Evolutionary conservation across 1,140 invertebrate species (phyloP).

Genomic region (Melitaea cinxia): DNA sequence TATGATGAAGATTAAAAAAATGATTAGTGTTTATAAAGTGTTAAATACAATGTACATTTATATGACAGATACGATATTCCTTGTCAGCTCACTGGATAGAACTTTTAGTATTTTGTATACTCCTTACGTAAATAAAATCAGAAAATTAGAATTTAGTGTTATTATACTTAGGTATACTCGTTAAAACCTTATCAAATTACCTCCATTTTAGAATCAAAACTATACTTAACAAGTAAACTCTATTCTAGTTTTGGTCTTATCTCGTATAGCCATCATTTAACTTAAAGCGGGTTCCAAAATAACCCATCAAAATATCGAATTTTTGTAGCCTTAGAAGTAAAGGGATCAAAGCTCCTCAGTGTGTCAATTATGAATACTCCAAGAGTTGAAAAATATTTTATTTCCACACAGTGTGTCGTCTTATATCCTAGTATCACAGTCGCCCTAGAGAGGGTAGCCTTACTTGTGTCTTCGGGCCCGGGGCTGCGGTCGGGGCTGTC

Average conservation of each 20-base stretch:
- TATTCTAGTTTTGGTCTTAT: too few species aligned
- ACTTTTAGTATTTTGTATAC: background rate
- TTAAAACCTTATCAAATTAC: too few species aligned
- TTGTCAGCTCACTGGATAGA: slow-evolving; percentile 38
- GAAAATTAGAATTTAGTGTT: too few species aligned
- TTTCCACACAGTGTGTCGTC: slow-evolving; percentile 61
- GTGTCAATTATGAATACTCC: slow-evolving; percentile 71
- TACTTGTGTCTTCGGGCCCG: slow-evolving; percentile 64
- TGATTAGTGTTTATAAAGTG: too few species aligned
- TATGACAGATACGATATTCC: background rate
- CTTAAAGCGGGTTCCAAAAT: too few species aligned
- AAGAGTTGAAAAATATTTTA: slow-evolving; percentile 72
- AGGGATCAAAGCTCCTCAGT: slow-evolving; percentile 57
- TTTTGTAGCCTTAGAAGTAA: slow-evolving; percentile 44
- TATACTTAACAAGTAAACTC: too few species aligned
- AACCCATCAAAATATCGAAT: background rate
- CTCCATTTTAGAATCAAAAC: too few species aligned
- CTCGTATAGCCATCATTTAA: too few species aligned
- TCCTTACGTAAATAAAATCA: background rate
- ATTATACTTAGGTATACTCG: too few species aligned
- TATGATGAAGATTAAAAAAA: too few species aligned
- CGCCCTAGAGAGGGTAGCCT: slow-evolving; percentile 63
- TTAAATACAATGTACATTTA: background rate
- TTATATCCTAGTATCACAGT: slow-evolving; percentile 71
- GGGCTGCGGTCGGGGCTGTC: slow-evolving; percentile 74